Evolutionary conservation across 2,113 vertebrate species (phyloP).

Genomic region (Dromiciops gliroides): DNA sequence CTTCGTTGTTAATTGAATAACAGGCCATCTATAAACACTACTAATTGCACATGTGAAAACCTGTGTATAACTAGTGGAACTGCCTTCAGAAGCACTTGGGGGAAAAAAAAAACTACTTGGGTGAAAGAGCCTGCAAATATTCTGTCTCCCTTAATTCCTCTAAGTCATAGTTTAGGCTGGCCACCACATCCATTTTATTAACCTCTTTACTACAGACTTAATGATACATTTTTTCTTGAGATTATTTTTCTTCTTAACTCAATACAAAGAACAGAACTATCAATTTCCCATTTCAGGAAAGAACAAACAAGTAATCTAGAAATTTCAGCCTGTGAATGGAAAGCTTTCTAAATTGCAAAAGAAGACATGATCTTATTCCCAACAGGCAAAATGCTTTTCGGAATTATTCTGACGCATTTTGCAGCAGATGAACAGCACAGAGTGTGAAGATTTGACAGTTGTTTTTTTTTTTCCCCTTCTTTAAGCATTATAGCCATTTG

Average conservation of each 20-base stretch:
- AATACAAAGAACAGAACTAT: constrained; percentile 55
- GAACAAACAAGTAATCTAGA: constrained; percentile 74
- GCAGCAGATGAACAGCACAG: constrained; percentile 69
- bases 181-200: not conserved
- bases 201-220: constrained; percentile 48
- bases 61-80: constrained; percentile 75
- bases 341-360: constrained; percentile 64
- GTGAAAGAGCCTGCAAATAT: constrained; percentile 50
- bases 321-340: constrained; percentile 56
- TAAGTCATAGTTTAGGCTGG: constrained; percentile 45
- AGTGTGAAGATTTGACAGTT: constrained; percentile 74
- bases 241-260: constrained; percentile 72
- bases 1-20: constrained; percentile 83
- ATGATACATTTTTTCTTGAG: constrained; percentile 67
- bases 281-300: constrained; percentile 70
- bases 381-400: constrained; percentile 58
- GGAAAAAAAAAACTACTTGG: not conserved
- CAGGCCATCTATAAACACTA: constrained; percentile 86
- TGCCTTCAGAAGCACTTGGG: constrained; percentile 58
- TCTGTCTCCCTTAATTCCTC: constrained; percentile 60
- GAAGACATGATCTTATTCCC: constrained; percentile 56
- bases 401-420: constrained; percentile 53
- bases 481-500: constrained; percentile 72
- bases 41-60: constrained; percentile 84
- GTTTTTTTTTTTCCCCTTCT: constrained; percentile 21